These are phyloP conservation scores for Trissolcus basalis DNA, from an alignment of 1,140 invertebrate species.

Conservation along the genomic window DNA sequence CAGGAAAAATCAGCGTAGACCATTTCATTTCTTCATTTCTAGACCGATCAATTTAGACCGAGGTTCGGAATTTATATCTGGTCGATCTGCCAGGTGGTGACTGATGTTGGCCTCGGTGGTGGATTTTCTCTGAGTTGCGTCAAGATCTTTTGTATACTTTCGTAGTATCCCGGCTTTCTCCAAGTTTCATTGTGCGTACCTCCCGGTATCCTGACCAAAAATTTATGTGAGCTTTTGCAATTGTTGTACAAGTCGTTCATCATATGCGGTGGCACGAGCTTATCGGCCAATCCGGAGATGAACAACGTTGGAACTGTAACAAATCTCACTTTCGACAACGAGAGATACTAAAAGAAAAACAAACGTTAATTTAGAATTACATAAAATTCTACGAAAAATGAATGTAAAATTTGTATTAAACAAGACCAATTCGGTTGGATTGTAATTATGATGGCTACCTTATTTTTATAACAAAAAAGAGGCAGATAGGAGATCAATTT, in stretches of 20 bases:
- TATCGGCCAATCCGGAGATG: constrained; percentile 88
- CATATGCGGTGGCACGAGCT: constrained; percentile 90
- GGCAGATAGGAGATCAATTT: constrained; percentile 84
- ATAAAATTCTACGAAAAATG: no score
- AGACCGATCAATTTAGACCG: no score
- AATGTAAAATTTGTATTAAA: no score
- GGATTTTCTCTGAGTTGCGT: constrained; percentile 72
- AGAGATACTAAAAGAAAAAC: constrained; percentile 82
- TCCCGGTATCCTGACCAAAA: constrained; percentile 82
- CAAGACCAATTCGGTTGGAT: no score
- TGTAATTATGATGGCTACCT: no score
- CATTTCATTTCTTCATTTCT: no score
- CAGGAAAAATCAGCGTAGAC: no score
- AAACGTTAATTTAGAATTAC: constrained; percentile 2
- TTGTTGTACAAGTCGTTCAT: constrained; percentile 85
- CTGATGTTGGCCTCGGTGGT: constrained; percentile 42
- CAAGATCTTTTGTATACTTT: constrained; percentile 78
- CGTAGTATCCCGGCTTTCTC: constrained; percentile 81
- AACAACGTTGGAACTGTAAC: constrained; percentile 84
- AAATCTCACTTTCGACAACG: constrained; percentile 81
- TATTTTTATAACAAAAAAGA: constrained; percentile 87
- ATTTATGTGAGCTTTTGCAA: constrained; percentile 83
- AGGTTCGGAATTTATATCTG: constrained; percentile 57
- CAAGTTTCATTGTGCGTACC: constrained; percentile 94
- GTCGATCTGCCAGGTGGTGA: constrained; percentile 67